Evolutionary conservation across 2,888 invertebrate species (phyloP), one percentile per base, ranked within the genome.

Genomic region (Carcina quercana): DNA sequence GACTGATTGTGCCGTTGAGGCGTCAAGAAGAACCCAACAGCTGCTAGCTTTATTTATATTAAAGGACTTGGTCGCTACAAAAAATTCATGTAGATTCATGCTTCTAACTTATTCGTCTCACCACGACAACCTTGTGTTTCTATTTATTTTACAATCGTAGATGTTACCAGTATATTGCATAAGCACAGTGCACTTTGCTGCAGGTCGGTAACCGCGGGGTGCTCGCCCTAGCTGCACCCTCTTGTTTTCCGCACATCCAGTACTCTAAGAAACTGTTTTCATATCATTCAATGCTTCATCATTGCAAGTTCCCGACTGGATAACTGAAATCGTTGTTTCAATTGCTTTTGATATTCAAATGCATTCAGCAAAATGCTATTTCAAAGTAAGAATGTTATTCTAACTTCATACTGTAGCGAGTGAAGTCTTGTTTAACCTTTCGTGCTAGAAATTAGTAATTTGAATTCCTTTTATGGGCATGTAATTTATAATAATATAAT

Each of bases 191-290:
- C 13, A 20, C n/a, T n/a, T 17, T 17, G 25, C 20, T 15, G 30
- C 10, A 29, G 40, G 34, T 34, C 44, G 48, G 25, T 38, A 42
- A 46, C 41, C 46, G 45, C 41, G 38, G 49, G 43, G 49, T 42
- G 22, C 32, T 45, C 37, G 35, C 43, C 37, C 39, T 29, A n/a
- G n/a, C n/a, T n/a, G n/a, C n/a, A n/a, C n/a, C n/a, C 42, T 51
- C 42, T 37, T 43, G 40, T 40, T 30, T 40, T 43, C 46, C 43
- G 34, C 37, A 42, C 45, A 39, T 40, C 43, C 46, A 50, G n/a
- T n/a, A n/a, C 42, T 34, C 49, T 50, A 51, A 59, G 52, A 65
- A 66, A 66, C 59, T 59, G 62, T 63, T 59, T 58, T 52, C 56
- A 56, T 59, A 56, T 52, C 35, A 59, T 53, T 60, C 42, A 20